Evolutionary conservation across 1,140 invertebrate genomes (phyloP).

Genomic region (Listronotus bonariensis): DNA sequence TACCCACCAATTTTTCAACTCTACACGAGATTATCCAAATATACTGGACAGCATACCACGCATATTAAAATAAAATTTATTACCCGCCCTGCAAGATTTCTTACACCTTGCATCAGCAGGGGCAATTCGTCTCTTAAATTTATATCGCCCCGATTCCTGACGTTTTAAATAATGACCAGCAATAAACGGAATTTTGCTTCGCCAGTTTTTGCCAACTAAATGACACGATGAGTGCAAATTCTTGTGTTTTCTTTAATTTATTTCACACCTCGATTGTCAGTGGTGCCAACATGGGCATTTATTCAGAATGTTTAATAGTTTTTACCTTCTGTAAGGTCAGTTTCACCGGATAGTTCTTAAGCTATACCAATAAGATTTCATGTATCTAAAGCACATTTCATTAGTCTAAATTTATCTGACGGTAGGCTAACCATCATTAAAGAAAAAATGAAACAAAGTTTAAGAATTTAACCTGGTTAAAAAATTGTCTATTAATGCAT

Average conservation of each 20-base stretch:
- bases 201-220: slow-evolving; percentile 2
- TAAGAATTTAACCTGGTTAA: too few relatives aligned
- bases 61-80: slow-evolving; percentile 17
- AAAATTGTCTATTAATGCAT: too few relatives aligned
- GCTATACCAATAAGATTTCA: too few relatives aligned
- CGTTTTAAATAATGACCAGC: slow-evolving; percentile 3
- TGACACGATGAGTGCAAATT: slow-evolving; percentile 12
- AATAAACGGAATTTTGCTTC: slow-evolving; percentile 1
- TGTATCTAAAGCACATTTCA: too few relatives aligned
- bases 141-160: slow-evolving; percentile 11
- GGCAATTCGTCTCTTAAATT: slow-evolving; percentile 11
- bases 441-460: too few relatives aligned
- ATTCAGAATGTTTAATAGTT: too few relatives aligned
- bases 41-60: slow-evolving; percentile 3
- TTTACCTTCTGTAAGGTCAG: too few relatives aligned
- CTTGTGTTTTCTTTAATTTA: slow-evolving; percentile 9
- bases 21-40: slow-evolving; percentile 12
- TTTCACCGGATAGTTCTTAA: too few relatives aligned
- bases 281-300: too few relatives aligned
- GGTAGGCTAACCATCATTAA: too few relatives aligned
- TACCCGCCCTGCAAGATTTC: slow-evolving; percentile 9
- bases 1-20: slow-evolving; percentile 11
- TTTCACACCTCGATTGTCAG: neutral
- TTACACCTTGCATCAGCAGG: slow-evolving; percentile 13
- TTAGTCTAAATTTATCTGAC: too few relatives aligned